A percentile compares a stretch with the other conserved stretches of the same genome.
These are phyloP conservation scores for Chrysomela aeneicollis DNA, from an alignment of 2,888 invertebrate species.

Conservation along the genomic window DNA sequence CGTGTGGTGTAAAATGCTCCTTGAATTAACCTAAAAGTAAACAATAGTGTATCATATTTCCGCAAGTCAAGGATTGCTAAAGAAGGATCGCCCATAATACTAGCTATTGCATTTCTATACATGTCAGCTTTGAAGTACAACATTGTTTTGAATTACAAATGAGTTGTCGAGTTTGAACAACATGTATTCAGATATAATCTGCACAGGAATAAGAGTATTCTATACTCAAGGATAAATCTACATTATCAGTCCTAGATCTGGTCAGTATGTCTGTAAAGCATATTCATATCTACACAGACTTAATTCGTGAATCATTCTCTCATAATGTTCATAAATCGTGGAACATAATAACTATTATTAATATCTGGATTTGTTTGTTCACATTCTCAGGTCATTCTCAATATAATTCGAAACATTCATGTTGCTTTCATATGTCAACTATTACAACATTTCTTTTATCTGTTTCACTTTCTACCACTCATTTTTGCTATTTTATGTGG, in stretches of 20 bases:
- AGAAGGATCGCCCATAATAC: constrained; percentile 40
- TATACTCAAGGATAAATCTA: background rate
- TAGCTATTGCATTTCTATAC: constrained; percentile 25
- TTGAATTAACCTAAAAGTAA: constrained; percentile 50
- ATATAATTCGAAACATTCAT: too few species aligned
- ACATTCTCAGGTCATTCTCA: too few species aligned
- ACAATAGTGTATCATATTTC: constrained; percentile 52
- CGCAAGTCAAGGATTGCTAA: constrained; percentile 46
- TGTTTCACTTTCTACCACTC: background rate
- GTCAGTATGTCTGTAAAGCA: background rate
- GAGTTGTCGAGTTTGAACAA: background rate
- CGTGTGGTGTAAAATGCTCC: constrained; percentile 41
- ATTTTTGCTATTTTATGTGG: background rate
- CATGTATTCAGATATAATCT: background rate
- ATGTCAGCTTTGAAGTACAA: constrained; percentile 13
- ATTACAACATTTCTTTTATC: too few species aligned
- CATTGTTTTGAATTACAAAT: constrained; percentile 2
- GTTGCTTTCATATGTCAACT: too few species aligned
- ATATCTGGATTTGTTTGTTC: too few species aligned
- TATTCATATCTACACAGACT: background rate
- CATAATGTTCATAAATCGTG: too few species aligned
- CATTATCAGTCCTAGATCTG: background rate
- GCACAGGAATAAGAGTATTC: background rate
- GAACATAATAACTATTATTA: too few species aligned
- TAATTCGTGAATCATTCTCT: background rate